Evolutionary conservation across 2,797 vertebrate genomes (phyloP), one percentile per base, ranked within the genome.

Genomic region (Rhinoraja longicauda): DNA sequence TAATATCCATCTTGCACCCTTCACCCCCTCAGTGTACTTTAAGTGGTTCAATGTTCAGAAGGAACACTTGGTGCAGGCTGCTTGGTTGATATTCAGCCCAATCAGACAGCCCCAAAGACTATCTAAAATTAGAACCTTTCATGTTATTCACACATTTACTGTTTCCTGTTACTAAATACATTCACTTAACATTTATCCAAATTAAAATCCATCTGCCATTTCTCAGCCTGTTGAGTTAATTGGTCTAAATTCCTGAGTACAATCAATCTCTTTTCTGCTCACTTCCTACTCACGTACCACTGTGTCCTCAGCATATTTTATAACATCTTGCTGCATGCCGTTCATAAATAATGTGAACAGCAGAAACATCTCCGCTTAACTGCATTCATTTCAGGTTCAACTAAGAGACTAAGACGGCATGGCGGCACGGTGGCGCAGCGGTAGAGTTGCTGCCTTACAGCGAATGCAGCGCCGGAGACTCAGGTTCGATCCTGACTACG

Each of bases 321-420:
- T 36, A 67, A 67, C 32, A 88, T 17, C n/a, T 88, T 88, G 59
- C 84, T 2, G 59, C 62, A 21, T 67, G n/a, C 3, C n/a, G 36
- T 36, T 67, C 59, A 88, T 88, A 36, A 67, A 36, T 36, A 67
- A 62, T 64, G 17, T 67, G 59, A 67, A 36, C n/a, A 88, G n/a
- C n/a, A 21, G 15, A 67, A 88, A 88, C 36, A 17, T 21, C 59
- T 36, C 62, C 36, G 17, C 59, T 64, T 36, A 9, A 6, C 62
- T 64, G 98, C 97, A 75, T 95, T 21, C 99, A 94, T 96, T 98
- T 77, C 97, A 96, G 94, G 97, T 99, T 88, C 98, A 99, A 94
- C 95, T 99, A 95, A 99, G 97, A 95, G n/a, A n/a, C n/a, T n/a
- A n/a, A n/a, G n/a, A n/a, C n/a, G n/a, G n/a, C n/a, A n/a, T n/a